phyloP scores from a whole-genome alignment of 2,888 invertebrate species.

The Prenolepis imparis region DNA sequence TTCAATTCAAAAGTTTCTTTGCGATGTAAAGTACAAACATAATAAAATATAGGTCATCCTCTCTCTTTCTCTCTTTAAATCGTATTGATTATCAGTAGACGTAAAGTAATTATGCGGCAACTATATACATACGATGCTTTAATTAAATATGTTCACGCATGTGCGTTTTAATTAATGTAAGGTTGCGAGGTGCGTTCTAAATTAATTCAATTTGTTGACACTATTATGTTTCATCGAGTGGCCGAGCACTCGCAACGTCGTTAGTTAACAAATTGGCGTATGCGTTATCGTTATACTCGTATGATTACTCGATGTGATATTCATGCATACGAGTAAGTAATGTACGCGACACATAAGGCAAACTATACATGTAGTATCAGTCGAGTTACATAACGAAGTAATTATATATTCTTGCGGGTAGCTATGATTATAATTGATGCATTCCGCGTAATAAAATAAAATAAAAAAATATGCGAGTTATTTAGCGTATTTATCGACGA shows the following conservation, averaged over 20 bases:
- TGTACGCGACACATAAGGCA: not conserved
- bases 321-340: not conserved
- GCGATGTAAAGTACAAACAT: not conserved
- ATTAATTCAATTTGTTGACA: conserved; percentile 30
- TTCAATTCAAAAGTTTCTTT: conserved; percentile 3
- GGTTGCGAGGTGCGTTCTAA: conserved; percentile 2
- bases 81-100: not conserved
- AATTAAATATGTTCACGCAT: conserved; percentile 18
- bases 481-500: not conserved
- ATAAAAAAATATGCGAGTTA: conserved; percentile 4
- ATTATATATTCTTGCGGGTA: not conserved
- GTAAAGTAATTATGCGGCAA: not conserved
- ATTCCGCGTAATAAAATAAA: not conserved
- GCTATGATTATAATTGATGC: not conserved
- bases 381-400: not conserved
- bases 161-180: conserved; percentile 34
- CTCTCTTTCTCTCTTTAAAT: not conserved
- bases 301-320: not conserved
- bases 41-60: not conserved
- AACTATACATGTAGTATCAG: not conserved
- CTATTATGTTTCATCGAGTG: conserved; percentile 32
- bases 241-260: conserved; percentile 3
- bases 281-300: not conserved
- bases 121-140: not conserved
- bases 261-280: conserved; percentile 37